Percentiles rank a stretch among this genome's conserved stretches.
Conservation (phyloP, 1,140 invertebrate genomes). For the Drosophila ficusphila region DNA sequence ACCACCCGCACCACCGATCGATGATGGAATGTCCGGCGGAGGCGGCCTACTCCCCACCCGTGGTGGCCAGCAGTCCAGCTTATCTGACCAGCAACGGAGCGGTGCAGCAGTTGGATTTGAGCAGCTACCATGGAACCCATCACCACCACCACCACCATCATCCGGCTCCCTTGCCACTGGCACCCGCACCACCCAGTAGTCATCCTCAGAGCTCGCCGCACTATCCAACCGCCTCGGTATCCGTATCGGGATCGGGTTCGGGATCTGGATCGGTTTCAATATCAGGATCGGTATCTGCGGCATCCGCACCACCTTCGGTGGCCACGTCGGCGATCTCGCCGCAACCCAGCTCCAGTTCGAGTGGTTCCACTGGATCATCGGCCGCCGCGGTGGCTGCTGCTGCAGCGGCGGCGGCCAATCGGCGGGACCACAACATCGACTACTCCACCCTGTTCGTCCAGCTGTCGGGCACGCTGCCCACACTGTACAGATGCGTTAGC, state of each 20-base stretch:
- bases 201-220: conserved; percentile 55
- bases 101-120: conserved; percentile 36
- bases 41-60: conserved; percentile 60
- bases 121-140: conserved; percentile 20
- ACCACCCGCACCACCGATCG: conserved; percentile 51
- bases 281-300: conserved; percentile 6
- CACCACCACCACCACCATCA: conserved; percentile 48
- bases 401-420: conserved; percentile 73
- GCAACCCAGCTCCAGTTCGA: conserved; percentile 58
- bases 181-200: conserved; percentile 27
- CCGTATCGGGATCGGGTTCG: conserved; percentile 5
- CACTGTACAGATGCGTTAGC: conserved; percentile 82
- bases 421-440: conserved; percentile 83
- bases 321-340: conserved; percentile 32
- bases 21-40: conserved; percentile 60
- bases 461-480: conserved; percentile 80
- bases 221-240: conserved; percentile 40
- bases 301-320: conserved; percentile 26
- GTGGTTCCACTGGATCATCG: conserved; percentile 54
- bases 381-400: conserved; percentile 44
- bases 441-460: conserved; percentile 83
- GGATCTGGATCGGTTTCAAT: conserved; percentile 5
- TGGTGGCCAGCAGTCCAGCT: conserved; percentile 13
- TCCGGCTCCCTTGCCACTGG: conserved; percentile 16
- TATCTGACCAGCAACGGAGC: conserved; percentile 31